Evolutionary conservation across 2,797 vertebrate species (phyloP), one percentile per base, ranked within the genome.

Genomic region (Hafferia zeledoni): DNA sequence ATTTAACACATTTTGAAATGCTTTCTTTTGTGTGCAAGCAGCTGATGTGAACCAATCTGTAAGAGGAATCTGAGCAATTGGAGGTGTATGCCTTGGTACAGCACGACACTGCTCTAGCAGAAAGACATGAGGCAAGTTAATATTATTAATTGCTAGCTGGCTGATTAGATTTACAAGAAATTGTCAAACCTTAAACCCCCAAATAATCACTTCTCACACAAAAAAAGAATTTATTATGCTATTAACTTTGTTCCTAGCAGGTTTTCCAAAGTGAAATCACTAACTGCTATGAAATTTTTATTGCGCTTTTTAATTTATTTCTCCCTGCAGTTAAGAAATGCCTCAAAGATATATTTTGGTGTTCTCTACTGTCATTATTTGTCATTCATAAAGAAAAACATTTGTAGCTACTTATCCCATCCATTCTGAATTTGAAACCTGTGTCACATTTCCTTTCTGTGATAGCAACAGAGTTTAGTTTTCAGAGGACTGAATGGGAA

Each of bases 231-330:
- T 97, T 97, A 97, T 96, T 96, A 95, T 87, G 84, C 85, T 68
- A 97, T 98, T 97, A 97, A 96, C 82, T 96, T 96, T 95, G 91
- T 96, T 97, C 95, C 86, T 97, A 96, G 93, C 69, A 94, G 93
- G 47, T 93, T 96, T 97, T 95, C 93, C 85, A 93, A 96, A 97
- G 95, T 93, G 95, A 95, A 97, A 96, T 96, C 93, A 92, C 88
- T 96, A 97, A 96, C 95, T 19, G 89, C 88, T 87, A 96, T 97
- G 96, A 97, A 95, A 93, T 46, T 97, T 97, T 97, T 97, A 97
- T 92, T 96, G 86, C 83, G 88, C 3, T 3, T 96, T 98, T 91
- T 97, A 97, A 97, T 98, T 97, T 97, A 97, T 98, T 96, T 97
- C 94, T 94, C 90, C 57, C 83, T 96, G 55, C 93, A 94, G 96